Percentiles rank a stretch among this genome's conserved stretches.
Evolutionary conservation across 2,113 vertebrate species (phyloP).

Genomic region (Dolichotis patagonum): DNA sequence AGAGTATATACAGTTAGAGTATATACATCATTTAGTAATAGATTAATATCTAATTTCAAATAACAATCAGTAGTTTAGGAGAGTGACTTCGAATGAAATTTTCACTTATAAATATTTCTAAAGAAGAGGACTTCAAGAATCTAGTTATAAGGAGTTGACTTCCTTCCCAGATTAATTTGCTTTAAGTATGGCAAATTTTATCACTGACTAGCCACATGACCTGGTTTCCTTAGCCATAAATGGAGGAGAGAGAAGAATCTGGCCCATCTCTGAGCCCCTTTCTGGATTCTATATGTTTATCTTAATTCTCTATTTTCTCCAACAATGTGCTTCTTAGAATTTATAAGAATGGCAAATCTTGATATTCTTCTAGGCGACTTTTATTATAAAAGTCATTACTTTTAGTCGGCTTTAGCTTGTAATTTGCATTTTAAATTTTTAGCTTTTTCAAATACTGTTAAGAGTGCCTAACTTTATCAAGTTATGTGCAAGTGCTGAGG

Average conservation of each 20-base stretch:
- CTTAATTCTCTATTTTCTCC: neutral
- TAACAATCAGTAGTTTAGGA: neutral
- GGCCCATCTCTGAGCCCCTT: neutral
- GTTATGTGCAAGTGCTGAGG: neutral
- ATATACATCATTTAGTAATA: neutral
- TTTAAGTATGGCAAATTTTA: neutral
- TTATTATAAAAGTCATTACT: neutral
- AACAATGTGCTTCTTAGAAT: neutral
- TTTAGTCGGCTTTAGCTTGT: constrained; percentile 2
- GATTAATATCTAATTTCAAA: neutral
- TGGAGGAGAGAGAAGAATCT: neutral
- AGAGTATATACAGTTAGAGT: neutral
- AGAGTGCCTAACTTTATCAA: neutral
- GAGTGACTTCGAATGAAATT: neutral
- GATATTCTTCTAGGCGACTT: neutral
- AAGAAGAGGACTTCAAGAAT: neutral
- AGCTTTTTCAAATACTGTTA: neutral
- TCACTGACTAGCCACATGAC: neutral
- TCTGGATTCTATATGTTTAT: neutral
- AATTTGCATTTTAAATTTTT: constrained; percentile 40
- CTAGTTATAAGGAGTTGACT: neutral
- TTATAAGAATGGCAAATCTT: neutral
- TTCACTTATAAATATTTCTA: neutral
- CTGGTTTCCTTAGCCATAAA: neutral
- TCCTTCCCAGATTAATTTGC: neutral